Base-by-base conservation (phyloP, 2,888 invertebrate species). In the Tinea trinotella region DNA sequence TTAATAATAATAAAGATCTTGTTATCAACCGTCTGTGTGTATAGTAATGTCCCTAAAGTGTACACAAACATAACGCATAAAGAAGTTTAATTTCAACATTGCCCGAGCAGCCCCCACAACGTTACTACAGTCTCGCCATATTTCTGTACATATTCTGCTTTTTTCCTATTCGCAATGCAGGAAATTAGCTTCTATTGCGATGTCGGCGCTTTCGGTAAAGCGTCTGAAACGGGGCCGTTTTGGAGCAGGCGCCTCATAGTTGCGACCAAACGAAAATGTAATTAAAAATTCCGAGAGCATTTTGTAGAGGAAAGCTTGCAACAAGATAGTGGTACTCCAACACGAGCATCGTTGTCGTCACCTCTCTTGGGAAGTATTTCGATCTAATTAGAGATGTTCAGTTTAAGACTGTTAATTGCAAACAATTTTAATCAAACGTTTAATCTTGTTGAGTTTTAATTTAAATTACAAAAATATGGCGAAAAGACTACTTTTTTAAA, bases 181-280 rank as follows among this genome's bases (percentile, higher is more conserved):
- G 85, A 85, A 85, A 85, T 85, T 84, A 83, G 84, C 79, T 84
- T 74, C 84, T 84, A 84, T 85, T 85, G 83, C 85, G 75, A 81
- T 76, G 84, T 84, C 81, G 82, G 80, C 81, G 81, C 75, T 82
- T 82, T 82, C 73, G 77, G 81, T 77, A 76, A 76, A 83, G 79
- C 81, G 84, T 71, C 74, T 70, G 73, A 76, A 82, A 79, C 78
- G 81, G 80, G 75, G 71, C 75, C 75, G 74, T 69, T 71, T 67
- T 76, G 74, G 72, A 77, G 67, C 75, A 73, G 74, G 66, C 67
- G 73, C 69, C 76, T 78, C 80, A 74, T 76, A 78, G 76, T 75
- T 66, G 70, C 78, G 73, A 80, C 83, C 83, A 80, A 77, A 77
- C 83, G 77, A 82, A 85, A 85, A 85, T 82, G 83, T 83, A 84